Conservation (phyloP, 1,140 invertebrate genomes). For the Aphidius gifuensis region DNA sequence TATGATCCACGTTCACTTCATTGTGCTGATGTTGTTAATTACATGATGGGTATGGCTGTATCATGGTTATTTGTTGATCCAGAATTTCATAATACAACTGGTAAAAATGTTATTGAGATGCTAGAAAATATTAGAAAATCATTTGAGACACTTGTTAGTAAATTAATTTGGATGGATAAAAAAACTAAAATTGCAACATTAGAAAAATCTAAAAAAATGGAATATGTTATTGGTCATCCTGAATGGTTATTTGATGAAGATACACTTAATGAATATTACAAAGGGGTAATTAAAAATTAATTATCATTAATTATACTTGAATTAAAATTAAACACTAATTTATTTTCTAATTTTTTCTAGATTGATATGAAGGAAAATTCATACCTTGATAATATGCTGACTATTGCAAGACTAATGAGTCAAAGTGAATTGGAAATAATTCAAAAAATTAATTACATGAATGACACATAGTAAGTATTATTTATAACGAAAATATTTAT, state of each 20-base stretch:
- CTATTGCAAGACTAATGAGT: conserved; percentile 44
- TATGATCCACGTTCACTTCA: conserved; percentile 58
- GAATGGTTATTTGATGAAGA: conserved; percentile 71
- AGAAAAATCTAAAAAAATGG: conserved; percentile 72
- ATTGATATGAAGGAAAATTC: conserved; percentile 50
- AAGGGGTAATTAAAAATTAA: conserved; percentile 53
- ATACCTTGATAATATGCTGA: conserved; percentile 66
- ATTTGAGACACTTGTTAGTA: conserved; percentile 69
- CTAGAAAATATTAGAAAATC: conserved; percentile 72
- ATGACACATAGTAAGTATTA: conserved; percentile 40
- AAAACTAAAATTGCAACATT: conserved; percentile 72
- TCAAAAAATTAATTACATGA: conserved; percentile 40
- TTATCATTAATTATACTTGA: not conserved
- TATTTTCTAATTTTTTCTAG: conserved; percentile 31
- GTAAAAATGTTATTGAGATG: conserved; percentile 37
- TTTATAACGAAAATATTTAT: not conserved
- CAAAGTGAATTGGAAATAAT: conserved; percentile 33
- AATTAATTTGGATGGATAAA: conserved; percentile 81
- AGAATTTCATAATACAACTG: conserved; percentile 35
- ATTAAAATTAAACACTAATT: conserved; percentile 1
- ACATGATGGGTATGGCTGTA: conserved; percentile 62
- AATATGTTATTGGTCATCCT: conserved; percentile 73
- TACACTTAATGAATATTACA: conserved; percentile 64
- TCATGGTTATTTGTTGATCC: conserved; percentile 47
- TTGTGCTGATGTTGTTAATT: conserved; percentile 64